These are phyloP conservation scores for Brachymystax lenok DNA, from an alignment of 2,797 vertebrate genomes.

Conservation along the genomic window DNA sequence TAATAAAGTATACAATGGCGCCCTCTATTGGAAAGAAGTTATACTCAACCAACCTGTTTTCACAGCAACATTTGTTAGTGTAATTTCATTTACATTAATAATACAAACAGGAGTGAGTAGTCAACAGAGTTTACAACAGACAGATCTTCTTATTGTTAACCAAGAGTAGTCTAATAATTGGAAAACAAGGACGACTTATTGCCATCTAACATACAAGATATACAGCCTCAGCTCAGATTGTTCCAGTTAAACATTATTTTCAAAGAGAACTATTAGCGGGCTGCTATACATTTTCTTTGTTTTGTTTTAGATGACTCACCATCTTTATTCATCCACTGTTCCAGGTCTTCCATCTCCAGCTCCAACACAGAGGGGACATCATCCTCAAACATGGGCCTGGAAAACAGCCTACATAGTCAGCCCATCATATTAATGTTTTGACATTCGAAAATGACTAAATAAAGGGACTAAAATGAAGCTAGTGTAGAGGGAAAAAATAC, in stretches of 20 bases:
- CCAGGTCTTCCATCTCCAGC: constrained; percentile 96
- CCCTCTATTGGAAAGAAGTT: constrained; percentile 59
- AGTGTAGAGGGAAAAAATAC: neutral
- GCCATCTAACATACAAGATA: too few species aligned
- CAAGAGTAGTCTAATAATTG: neutral
- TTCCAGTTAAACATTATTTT: neutral
- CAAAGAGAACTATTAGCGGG: neutral
- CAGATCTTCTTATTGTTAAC: neutral
- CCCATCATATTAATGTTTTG: neutral
- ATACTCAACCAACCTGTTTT: neutral
- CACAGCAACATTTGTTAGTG: neutral
- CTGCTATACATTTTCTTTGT: too few species aligned
- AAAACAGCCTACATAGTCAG: neutral
- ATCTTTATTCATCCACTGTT: constrained; percentile 92
- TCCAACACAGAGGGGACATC: constrained; percentile 97
- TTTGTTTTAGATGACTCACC: constrained; percentile 63
- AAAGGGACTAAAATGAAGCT: neutral
- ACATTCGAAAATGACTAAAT: neutral
- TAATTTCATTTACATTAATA: neutral
- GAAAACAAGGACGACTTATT: neutral
- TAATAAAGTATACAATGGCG: constrained; percentile 34
- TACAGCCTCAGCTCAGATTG: neutral
- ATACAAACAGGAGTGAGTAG: neutral
- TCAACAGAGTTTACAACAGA: neutral
- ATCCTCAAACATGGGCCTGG: constrained; percentile 97